Conservation (phyloP, 2,888 invertebrate genomes). For the Phanerotoma sp. region DNA sequence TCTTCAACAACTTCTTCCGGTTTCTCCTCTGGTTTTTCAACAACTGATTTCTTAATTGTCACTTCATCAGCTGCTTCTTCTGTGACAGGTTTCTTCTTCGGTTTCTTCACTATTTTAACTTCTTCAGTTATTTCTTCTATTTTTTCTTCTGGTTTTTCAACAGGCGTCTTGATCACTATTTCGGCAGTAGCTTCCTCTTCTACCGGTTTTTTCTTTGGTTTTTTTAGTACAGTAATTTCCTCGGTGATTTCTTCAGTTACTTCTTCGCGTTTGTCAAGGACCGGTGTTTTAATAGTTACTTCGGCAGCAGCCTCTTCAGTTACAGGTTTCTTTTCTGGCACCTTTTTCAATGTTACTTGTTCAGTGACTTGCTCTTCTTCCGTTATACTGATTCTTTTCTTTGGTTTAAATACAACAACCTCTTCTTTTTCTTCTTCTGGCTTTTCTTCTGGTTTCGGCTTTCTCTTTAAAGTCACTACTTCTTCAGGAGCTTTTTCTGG, state of each 20-base stretch:
- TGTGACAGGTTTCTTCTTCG: conserved; percentile 40
- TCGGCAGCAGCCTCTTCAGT: conserved; percentile 49
- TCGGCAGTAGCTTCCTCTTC: conserved; percentile 40
- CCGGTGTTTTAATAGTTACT: conserved; percentile 40
- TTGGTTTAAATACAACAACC: too few species aligned
- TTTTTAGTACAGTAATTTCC: conserved; percentile 46
- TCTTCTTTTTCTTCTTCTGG: too few species aligned
- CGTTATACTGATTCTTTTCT: too few species aligned
- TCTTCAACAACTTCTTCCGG: conserved; percentile 58
- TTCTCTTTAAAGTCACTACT: conserved; percentile 35
- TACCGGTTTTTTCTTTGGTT: conserved; percentile 43
- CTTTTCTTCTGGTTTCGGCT: too few species aligned
- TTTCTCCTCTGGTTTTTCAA: conserved; percentile 37
- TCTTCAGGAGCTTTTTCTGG: conserved; percentile 38
- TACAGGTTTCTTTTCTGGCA: conserved; percentile 37
- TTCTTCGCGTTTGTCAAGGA: conserved; percentile 37
- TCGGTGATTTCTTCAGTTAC: conserved; percentile 39
- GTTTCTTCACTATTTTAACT: conserved; percentile 29
- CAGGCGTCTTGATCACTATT: conserved; percentile 34
- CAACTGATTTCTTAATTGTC: conserved; percentile 44
- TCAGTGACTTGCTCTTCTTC: too few species aligned
- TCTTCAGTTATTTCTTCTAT: conserved; percentile 48
- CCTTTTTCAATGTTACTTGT: conserved; percentile 37
- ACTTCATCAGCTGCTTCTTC: conserved; percentile 28
- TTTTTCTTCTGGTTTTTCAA: conserved; percentile 38